Conservation (phyloP, 92 coral and sea anemone genomes). For the Galaxea fascicularis region DNA sequence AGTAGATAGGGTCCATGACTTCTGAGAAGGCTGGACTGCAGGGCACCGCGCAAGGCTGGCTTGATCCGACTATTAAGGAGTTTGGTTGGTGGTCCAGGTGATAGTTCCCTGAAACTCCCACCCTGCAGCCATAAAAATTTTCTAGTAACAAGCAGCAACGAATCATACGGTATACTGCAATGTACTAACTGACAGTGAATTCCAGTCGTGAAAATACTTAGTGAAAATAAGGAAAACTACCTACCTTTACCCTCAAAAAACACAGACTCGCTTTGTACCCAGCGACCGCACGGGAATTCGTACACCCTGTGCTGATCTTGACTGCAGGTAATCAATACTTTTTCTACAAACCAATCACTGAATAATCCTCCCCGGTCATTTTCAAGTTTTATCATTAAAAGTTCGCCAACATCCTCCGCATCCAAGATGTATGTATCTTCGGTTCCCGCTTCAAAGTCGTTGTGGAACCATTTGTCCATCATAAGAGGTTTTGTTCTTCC, state of each 20-base stretch:
- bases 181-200: too few species aligned
- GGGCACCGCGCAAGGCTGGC: too few species aligned
- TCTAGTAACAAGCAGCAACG: too few species aligned
- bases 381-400: slow-evolving; percentile 72
- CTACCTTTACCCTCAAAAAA: slow-evolving; percentile 67
- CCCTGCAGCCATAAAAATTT: too few species aligned
- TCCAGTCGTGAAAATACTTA: too few species aligned
- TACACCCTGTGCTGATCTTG: slow-evolving; percentile 53
- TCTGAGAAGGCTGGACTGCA: too few species aligned
- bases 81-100: too few species aligned
- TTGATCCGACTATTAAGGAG: too few species aligned
- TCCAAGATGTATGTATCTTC: slow-evolving; percentile 73
- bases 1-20: too few species aligned
- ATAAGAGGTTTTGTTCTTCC: slow-evolving; percentile 79
- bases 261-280: slow-evolving; percentile 66
- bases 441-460: slow-evolving; percentile 77
- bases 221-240: not conserved
- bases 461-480: slow-evolving; percentile 78
- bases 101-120: too few species aligned
- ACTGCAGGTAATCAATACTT: slow-evolving; percentile 65
- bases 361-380: slow-evolving; percentile 61
- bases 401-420: slow-evolving; percentile 88
- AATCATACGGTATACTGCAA: too few species aligned
- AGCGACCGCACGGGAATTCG: slow-evolving; percentile 80
- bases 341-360: slow-evolving; percentile 87